Base-by-base conservation (phyloP, 2,888 invertebrate species). In the Drosophila meridiana region DNA sequence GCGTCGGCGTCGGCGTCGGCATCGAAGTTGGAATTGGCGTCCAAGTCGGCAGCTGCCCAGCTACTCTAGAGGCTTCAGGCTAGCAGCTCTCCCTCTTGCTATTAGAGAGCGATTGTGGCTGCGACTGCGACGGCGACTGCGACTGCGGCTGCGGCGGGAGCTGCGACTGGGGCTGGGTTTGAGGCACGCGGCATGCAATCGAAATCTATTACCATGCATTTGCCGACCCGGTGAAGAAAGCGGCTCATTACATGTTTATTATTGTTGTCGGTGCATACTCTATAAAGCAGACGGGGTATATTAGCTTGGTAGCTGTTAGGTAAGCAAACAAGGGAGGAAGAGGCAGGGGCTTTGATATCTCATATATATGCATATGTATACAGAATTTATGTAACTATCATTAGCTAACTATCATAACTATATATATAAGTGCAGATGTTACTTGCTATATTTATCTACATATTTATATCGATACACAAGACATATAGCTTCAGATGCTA, bases 241-340 rank as follows among this genome's bases (percentile, higher is more conserved):
- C 88, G 88, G 83, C 88, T 85, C 88, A 85, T 88, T 88, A 85
- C 83, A 86, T 86, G 88, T 83, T 80, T 80, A 76, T 80, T 75
- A 79, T 79, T 78, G 80, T 75, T 56, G 76, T 47, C 76, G 52
- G 60, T 57, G 64, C 63, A 64, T 71, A 4, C 72, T 64, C 14
- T 40, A n/a, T 0, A n/a, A 14, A 5, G 32, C 20, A 1, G 13
- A 4, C 36, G 13, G 45, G 36, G 40, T 6, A 47, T 13, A 7
- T 8, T 28, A 20, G 14, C 45, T 45, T 0, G 5, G 13, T 0
- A n/a, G 43, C 4, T 13, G 20, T 3, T 14, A 28, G 8, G 11
- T 3, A 32, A n/a, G n/a, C n/a, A n/a, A n/a, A n/a, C n/a, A n/a
- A n/a, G n/a, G n/a, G n/a, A n/a, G n/a, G n/a, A n/a, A n/a, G n/a